Conservation (phyloP, 2,888 invertebrate species). For the Lasioglossum calceatum region DNA sequence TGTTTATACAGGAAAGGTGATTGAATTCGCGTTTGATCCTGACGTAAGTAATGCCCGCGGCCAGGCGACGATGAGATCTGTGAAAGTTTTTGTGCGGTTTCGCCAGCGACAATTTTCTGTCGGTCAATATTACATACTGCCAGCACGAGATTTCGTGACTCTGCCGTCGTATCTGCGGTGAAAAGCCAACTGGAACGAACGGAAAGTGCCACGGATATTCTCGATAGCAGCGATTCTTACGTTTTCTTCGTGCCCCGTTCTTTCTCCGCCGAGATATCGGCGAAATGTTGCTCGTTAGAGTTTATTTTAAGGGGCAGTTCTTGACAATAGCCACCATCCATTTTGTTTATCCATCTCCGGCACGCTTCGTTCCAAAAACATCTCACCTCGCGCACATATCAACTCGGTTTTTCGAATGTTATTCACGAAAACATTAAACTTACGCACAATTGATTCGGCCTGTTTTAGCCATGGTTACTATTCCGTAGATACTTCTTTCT, state of each 20-base stretch:
- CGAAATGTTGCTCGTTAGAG: background rate
- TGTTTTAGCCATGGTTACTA: background rate
- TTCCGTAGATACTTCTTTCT: background rate
- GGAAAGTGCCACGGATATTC: slow-evolving; percentile 19
- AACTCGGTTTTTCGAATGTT: slow-evolving; percentile 40
- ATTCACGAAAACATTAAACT: slow-evolving; percentile 23
- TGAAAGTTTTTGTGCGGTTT: background rate
- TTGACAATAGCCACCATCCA: slow-evolving; percentile 75
- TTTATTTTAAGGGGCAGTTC: slow-evolving; percentile 45
- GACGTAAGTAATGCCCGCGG: slow-evolving; percentile 48
- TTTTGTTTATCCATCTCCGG: slow-evolving; percentile 77
- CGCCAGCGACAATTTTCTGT: slow-evolving; percentile 16
- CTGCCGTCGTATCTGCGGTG: slow-evolving; percentile 16
- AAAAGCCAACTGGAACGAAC: slow-evolving; percentile 12
- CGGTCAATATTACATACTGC: slow-evolving; percentile 43
- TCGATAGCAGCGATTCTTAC: background rate
- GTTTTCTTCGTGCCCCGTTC: background rate
- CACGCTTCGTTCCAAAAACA: slow-evolving; percentile 73
- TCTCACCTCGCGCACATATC: slow-evolving; percentile 45
- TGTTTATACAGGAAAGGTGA: slow-evolving; percentile 68
- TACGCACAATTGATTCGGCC: background rate
- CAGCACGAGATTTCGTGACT: slow-evolving; percentile 42
- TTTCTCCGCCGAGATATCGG: background rate
- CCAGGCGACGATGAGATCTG: background rate
- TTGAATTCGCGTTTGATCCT: slow-evolving; percentile 21